Conservation (phyloP, 1,140 invertebrate species). For the Listronotus bonariensis region DNA sequence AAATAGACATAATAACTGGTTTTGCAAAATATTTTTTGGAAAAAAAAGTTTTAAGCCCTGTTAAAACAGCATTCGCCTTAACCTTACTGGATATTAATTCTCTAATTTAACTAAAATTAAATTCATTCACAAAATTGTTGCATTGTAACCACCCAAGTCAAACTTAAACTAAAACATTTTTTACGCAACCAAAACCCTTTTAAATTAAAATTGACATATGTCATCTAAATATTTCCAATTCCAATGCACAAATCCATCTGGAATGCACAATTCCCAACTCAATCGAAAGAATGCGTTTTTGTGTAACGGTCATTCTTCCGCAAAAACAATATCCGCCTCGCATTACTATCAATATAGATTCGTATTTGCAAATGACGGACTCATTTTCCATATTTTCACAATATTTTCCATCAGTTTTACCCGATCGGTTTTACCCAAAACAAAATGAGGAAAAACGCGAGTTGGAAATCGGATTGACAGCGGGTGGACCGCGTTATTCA, state of each 20-base stretch:
- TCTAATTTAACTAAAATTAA: too few relatives aligned
- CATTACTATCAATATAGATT: slow-evolving; percentile 30
- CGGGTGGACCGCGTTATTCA: slow-evolving; percentile 16
- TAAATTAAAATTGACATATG: slow-evolving; percentile 25
- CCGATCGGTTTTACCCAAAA: slow-evolving; percentile 21
- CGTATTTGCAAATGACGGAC: slow-evolving; percentile 32
- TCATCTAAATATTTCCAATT: slow-evolving; percentile 32
- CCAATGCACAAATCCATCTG: slow-evolving; percentile 16
- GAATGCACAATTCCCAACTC: slow-evolving; percentile 31
- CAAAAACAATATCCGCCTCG: slow-evolving; percentile 34
- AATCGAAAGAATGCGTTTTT: slow-evolving; percentile 38
- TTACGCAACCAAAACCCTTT: neutral
- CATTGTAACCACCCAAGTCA: too few relatives aligned
- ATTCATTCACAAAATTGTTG: too few relatives aligned
- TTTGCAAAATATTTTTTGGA: too few relatives aligned
- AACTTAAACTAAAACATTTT: too few relatives aligned
- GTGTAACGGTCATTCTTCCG: slow-evolving; percentile 32
- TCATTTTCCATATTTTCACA: slow-evolving; percentile 36
- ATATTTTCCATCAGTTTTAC: slow-evolving; percentile 22
- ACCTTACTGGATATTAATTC: too few relatives aligned
- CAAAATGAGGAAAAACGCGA: slow-evolving; percentile 14
- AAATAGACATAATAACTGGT: too few relatives aligned
- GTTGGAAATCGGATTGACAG: slow-evolving; percentile 14
- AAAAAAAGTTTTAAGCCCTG: too few relatives aligned
- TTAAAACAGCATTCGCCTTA: too few relatives aligned